Base-by-base conservation (phyloP, 2,888 invertebrate genomes). In the Beris chalybata region DNA sequence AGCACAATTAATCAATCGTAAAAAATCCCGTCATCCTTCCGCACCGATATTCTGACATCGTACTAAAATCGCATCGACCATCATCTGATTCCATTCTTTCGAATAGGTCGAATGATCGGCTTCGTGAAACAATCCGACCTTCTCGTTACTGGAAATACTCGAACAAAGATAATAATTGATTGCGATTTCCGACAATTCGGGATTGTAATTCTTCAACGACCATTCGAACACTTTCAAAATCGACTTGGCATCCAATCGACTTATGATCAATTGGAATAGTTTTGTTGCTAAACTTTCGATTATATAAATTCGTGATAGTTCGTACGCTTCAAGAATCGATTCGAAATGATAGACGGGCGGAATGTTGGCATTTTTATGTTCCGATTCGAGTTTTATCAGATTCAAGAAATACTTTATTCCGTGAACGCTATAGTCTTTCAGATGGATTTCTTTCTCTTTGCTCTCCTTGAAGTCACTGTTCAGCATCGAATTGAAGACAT, bases 401-500 rank as follows among this genome's bases (percentile, higher is more conserved):
- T 80, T 77, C 22, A 81, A 74, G 68, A 81, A 81, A 65, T 80
- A 81, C 5, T 75, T 74, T 29, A 81, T 67, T 3, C 81, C 81
- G 44, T 71, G 73, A 3, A 74, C 77, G 6, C 77, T 76, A 56
- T 77, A 78, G 15, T 75, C 74, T n/a, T 71, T 73, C n/a, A 81
- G 71, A 55, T 78, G 77, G 7, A 81, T 77, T 70, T 79, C 78
- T 12, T 78, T 77, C 38, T 78, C 76, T 32, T 78, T 77, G 1
- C 78, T 77, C 68, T 81, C 81, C 11, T 77, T 76, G 50, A 81
- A 81, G 64, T 77, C 74, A 68, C 79, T 79, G 58, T 78, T 79
- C 5, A 81, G 72, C 81, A 81, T 81, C 44, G 78, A 75, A 69
- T 78, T 77, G 67, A 81, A 81, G 7, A 81, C 81, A 65, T 81